Conservation (phyloP, 2,113 vertebrate genomes). For the Tretioscincus oriximinensis region DNA sequence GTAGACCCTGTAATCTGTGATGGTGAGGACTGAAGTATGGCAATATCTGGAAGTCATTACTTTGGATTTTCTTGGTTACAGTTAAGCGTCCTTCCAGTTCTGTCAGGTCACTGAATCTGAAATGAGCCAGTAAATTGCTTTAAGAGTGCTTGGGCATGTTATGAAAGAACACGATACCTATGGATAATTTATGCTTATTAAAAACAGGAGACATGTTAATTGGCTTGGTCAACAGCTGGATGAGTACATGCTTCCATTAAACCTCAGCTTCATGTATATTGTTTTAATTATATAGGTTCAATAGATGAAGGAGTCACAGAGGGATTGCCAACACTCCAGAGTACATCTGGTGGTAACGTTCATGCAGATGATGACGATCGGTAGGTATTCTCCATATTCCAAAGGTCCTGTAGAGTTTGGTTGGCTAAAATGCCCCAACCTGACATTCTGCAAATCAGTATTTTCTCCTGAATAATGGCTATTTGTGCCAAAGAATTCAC, state of each 20-base stretch:
- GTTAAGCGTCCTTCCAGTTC: not conserved
- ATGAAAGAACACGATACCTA: too few relatives aligned
- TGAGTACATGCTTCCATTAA: conserved; percentile 32
- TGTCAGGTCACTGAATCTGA: not conserved
- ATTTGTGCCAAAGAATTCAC: conserved; percentile 38
- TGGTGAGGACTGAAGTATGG: too few relatives aligned
- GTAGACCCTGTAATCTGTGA: too few relatives aligned
- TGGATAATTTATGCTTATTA: too few relatives aligned
- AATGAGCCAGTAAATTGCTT: conserved; percentile 1
- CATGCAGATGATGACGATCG: conserved; percentile 91
- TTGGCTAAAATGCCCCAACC: conserved; percentile 27
- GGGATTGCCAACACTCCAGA: conserved; percentile 87
- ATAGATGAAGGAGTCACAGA: conserved; percentile 93
- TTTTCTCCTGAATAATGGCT: conserved; percentile 30
- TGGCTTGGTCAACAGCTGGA: not conserved
- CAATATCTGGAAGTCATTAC: too few relatives aligned
- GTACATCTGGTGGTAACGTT: conserved; percentile 80
- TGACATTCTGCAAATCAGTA: not conserved
- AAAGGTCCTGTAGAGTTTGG: conserved; percentile 32
- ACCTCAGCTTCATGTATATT: conserved; percentile 21
- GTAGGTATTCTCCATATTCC: conserved; percentile 69
- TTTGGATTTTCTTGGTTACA: too few relatives aligned
- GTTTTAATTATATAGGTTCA: conserved; percentile 76
- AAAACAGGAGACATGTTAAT: too few relatives aligned
- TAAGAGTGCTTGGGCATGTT: not conserved